Percentiles rank a stretch among this genome's conserved stretches.
Conservation (phyloP, 2,113 vertebrate genomes). For the Callaeas wilsoni region DNA sequence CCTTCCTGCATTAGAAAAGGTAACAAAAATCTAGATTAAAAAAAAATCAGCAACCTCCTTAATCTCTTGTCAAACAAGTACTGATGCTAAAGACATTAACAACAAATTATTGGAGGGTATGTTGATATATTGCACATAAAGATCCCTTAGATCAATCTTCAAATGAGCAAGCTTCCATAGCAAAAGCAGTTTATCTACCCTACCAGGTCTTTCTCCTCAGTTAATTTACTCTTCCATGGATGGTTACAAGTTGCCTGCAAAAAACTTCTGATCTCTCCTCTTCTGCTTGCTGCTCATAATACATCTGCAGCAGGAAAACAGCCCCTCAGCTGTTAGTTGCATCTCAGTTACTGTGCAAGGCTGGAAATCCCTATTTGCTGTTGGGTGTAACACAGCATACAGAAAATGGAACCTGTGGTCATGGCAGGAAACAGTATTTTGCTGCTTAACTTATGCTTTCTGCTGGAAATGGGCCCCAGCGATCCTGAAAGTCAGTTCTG, state of each 20-base stretch:
- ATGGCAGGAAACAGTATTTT: background rate
- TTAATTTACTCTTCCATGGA: background rate
- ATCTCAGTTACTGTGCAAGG: background rate
- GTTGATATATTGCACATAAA: accelerated
- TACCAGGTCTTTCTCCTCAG: background rate
- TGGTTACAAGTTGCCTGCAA: background rate
- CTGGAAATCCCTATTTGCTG: background rate
- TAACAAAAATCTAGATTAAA: background rate
- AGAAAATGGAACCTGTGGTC: background rate
- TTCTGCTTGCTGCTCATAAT: background rate
- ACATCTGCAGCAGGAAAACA: background rate
- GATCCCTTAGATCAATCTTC: background rate
- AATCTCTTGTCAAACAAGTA: background rate
- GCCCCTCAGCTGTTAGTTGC: background rate
- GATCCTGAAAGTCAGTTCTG: background rate
- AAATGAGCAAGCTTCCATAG: background rate
- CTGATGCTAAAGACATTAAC: background rate
- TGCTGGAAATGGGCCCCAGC: background rate
- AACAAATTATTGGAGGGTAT: background rate
- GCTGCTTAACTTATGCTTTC: background rate
- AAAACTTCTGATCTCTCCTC: background rate
- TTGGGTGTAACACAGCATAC: background rate
- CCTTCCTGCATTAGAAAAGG: background rate
- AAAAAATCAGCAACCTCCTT: background rate
- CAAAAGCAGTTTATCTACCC: background rate